Percentiles rank a stretch among this genome's conserved stretches.
Evolutionary conservation across 2,113 vertebrate species (phyloP).

Genomic region (Sitta europaea): DNA sequence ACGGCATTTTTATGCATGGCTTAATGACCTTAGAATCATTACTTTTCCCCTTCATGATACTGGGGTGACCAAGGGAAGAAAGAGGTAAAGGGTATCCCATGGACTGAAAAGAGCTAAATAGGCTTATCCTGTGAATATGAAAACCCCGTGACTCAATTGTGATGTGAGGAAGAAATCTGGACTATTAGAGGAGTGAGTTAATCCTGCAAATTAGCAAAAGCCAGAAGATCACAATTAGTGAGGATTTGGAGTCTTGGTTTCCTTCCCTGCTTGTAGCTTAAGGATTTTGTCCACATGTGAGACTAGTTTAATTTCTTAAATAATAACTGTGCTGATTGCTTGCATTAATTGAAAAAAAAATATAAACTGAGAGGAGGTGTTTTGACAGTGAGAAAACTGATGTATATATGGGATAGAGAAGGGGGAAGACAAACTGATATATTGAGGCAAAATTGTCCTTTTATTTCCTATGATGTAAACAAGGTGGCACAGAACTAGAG

Average conservation of each 20-base stretch:
- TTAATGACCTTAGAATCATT: constrained; percentile 61
- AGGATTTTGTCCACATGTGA: constrained; percentile 15
- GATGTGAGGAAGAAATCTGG: constrained; percentile 53
- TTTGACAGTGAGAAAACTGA: not conserved
- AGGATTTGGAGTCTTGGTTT: constrained; percentile 59
- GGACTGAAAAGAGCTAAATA: constrained; percentile 58
- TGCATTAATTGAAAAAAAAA: not conserved
- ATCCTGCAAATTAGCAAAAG: constrained; percentile 62
- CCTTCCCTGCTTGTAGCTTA: constrained; percentile 1
- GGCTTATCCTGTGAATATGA: constrained; percentile 65
- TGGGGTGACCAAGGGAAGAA: constrained; percentile 25
- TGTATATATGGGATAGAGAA: not conserved
- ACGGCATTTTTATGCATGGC: constrained; percentile 55
- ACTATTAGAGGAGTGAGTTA: constrained; percentile 47
- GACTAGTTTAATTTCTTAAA: not conserved
- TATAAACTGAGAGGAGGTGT: not conserved
- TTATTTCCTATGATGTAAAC: not conserved
- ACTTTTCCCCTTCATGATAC: constrained; percentile 46
- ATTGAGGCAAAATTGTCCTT: not conserved
- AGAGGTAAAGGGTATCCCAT: constrained; percentile 56
- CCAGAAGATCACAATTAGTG: constrained; percentile 62
- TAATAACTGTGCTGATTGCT: not conserved
- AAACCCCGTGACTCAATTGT: constrained; percentile 64
- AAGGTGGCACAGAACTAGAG: not conserved
- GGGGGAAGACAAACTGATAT: not conserved